phyloP scores from a whole-genome alignment of 2,113 vertebrate species.

The Potamarius usumacintae region DNA sequence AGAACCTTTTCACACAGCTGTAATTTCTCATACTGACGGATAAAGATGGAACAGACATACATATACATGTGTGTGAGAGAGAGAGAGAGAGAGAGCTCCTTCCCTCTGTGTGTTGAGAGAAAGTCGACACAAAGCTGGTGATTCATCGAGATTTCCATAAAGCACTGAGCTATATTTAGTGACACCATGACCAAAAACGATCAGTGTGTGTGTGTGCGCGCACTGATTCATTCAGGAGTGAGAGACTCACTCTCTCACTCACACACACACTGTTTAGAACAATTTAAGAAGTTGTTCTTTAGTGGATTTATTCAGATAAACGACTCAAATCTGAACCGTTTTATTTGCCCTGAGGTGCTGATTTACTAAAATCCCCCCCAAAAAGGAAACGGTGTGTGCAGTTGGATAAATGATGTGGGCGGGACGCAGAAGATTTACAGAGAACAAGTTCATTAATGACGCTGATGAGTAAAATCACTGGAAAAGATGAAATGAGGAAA shows the following conservation, averaged over 20 bases:
- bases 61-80: background rate
- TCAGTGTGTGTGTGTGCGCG: background rate
- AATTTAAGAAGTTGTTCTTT: background rate
- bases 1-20: background rate
- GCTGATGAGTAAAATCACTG: background rate
- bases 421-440: background rate
- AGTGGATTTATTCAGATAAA: background rate
- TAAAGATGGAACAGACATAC: background rate
- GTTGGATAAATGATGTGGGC: background rate
- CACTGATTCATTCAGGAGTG: background rate
- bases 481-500: background rate
- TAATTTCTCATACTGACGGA: background rate
- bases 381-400: background rate
- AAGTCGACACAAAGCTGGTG: constrained; percentile 11
- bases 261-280: background rate
- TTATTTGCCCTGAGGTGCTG: background rate
- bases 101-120: background rate
- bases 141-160: constrained; percentile 11
- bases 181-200: constrained; percentile 6
- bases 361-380: background rate
- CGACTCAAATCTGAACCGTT: background rate
- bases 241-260: background rate
- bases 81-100: background rate
- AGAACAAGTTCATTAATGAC: background rate
- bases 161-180: background rate